Percentiles rank a stretch among this genome's conserved stretches.
Conservation (phyloP, 2,113 vertebrate species). For the Bubalus kerabau region DNA sequence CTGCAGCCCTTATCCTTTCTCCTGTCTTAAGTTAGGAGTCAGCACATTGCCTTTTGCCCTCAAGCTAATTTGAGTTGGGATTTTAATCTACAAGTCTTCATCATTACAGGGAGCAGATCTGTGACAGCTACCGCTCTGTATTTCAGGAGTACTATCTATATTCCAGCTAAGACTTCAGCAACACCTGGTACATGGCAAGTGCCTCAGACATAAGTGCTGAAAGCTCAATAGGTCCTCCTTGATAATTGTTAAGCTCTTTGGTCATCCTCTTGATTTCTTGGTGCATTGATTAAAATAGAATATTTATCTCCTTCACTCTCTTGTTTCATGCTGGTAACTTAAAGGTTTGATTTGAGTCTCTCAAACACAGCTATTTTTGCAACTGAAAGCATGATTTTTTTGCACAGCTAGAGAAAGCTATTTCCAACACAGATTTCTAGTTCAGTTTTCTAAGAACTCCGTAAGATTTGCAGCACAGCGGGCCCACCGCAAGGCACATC, state of each 20-base stretch:
- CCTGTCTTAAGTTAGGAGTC: not conserved
- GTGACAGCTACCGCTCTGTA: not conserved
- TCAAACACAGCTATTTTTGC: not conserved
- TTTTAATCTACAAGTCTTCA: slow-evolving; percentile 6
- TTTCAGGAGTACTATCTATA: not conserved
- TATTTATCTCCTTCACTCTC: not conserved
- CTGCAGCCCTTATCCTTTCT: not conserved
- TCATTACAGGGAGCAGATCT: not conserved
- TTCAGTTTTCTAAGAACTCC: not conserved
- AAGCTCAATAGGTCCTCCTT: not conserved
- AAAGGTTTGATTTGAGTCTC: not conserved
- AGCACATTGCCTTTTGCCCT: not conserved
- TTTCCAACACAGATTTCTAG: not conserved
- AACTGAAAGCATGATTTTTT: not conserved
- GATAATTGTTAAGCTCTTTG: not conserved
- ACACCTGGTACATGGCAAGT: not conserved
- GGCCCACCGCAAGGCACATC: slow-evolving; percentile 3
- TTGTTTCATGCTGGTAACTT: not conserved
- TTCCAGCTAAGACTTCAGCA: not conserved
- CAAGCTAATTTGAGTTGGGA: not conserved
- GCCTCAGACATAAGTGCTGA: not conserved
- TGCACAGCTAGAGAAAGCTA: not conserved
- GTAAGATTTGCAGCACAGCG: not conserved
- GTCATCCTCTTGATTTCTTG: not conserved
- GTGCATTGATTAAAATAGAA: not conserved